A percentile compares a stretch with the other conserved stretches of the same genome.
phyloP scores from a whole-genome alignment of 2,797 vertebrate species.

The Hozukius guyotensis region DNA sequence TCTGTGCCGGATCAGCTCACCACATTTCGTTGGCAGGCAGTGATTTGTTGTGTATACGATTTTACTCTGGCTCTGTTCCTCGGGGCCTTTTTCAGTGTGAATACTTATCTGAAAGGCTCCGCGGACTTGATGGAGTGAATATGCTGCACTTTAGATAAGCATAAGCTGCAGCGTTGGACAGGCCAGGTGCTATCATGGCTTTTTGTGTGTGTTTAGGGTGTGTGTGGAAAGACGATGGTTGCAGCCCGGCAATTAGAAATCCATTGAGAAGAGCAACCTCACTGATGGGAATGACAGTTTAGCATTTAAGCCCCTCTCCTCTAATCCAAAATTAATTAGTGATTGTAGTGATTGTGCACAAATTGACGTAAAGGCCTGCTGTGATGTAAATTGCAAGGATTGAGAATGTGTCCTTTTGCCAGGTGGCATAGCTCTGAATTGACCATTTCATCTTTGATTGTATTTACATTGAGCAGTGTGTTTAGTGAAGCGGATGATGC shows the following conservation, averaged over 20 bases:
- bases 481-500: slow-evolving; percentile 15
- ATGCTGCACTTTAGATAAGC: slow-evolving; percentile 48
- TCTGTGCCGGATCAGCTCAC: slow-evolving; percentile 50
- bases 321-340: slow-evolving; percentile 42
- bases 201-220: neutral
- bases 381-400: slow-evolving; percentile 27
- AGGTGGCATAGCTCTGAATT: slow-evolving; percentile 15
- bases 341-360: slow-evolving; percentile 25
- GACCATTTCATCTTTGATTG: slow-evolving; percentile 27
- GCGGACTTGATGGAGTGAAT: slow-evolving; percentile 36
- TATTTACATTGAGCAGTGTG: slow-evolving; percentile 24
- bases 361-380: slow-evolving; percentile 53
- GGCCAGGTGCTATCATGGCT: neutral
- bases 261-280: slow-evolving; percentile 32
- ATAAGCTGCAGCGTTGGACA: slow-evolving; percentile 21
- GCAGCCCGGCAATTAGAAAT: slow-evolving; percentile 44
- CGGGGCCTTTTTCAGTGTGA: slow-evolving; percentile 37
- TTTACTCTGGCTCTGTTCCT: slow-evolving; percentile 51
- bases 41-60: slow-evolving; percentile 61
- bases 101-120: slow-evolving; percentile 54
- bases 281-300: slow-evolving; percentile 30
- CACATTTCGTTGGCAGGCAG: slow-evolving; percentile 54
- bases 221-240: slow-evolving; percentile 6
- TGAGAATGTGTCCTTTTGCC: neutral
- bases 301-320: slow-evolving; percentile 33